Evolutionary conservation across 37 sponge, comb jelly and placozoan genomes (phyloP).

Genomic region (Ephydatia muelleri): DNA sequence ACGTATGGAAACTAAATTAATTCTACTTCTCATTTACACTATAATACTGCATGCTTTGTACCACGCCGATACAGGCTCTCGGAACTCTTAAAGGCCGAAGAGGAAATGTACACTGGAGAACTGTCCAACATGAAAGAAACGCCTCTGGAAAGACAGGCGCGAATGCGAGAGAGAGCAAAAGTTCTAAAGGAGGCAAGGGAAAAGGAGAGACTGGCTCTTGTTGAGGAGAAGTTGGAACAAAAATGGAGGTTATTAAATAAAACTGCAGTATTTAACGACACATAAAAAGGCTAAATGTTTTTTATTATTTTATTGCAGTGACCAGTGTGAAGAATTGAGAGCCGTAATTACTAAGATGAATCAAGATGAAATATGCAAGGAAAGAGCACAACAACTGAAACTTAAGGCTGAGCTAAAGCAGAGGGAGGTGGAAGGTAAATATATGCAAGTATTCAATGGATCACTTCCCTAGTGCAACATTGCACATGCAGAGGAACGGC

Average conservation of each 20-base stretch:
- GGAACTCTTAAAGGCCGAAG: slow-evolving; percentile 75
- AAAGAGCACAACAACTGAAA: slow-evolving; percentile 86
- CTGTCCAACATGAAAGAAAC: slow-evolving; percentile 83
- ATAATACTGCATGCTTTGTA: too few species aligned
- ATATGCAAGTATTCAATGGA: not conserved
- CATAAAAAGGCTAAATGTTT: not conserved
- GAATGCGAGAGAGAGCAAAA: slow-evolving; percentile 92
- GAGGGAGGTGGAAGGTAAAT: slow-evolving; percentile 66
- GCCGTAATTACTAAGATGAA: slow-evolving; percentile 64
- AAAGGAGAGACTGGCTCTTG: slow-evolving; percentile 79
- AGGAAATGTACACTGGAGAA: slow-evolving; percentile 84
- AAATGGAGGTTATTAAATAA: slow-evolving; percentile 85
- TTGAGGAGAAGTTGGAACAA: slow-evolving; percentile 92
- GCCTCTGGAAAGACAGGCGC: slow-evolving; percentile 87
- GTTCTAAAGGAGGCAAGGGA: slow-evolving; percentile 84
- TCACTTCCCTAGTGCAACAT: not conserved
- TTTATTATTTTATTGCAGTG: slow-evolving; percentile 43
- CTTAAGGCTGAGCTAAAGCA: slow-evolving; percentile 62
- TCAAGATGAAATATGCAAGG: slow-evolving; percentile 74
- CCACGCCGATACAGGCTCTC: slow-evolving; percentile 55
- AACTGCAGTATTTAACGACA: not conserved
- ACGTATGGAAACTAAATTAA: too few species aligned
- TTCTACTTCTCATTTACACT: too few species aligned
- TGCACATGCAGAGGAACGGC: slow-evolving; percentile 70
- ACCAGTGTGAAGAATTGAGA: slow-evolving; percentile 94